A percentile compares a stretch with the other conserved stretches of the same genome.
Evolutionary conservation across 2,888 invertebrate genomes (phyloP).

Genomic region (Netelia melanura): DNA sequence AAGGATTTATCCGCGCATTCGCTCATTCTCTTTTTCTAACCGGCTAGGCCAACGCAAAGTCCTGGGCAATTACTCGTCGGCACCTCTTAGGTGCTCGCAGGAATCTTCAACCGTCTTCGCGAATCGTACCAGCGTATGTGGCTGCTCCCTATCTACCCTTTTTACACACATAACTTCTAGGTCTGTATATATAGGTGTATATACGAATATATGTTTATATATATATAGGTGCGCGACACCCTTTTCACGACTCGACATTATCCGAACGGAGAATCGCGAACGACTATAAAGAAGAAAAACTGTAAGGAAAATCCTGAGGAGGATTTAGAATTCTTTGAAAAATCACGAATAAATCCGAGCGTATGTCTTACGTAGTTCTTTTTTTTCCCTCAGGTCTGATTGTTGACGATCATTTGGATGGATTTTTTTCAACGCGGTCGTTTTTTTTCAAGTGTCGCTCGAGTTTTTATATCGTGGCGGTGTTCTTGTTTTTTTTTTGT

Average conservation of each 20-base stretch:
- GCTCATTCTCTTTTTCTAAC: constrained; percentile 12
- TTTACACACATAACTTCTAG: not conserved
- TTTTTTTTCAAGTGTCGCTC: no score
- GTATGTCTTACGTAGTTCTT: no score
- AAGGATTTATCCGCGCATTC: constrained; percentile 16
- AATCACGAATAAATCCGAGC: no score
- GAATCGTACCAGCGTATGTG: not conserved
- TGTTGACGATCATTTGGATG: no score
- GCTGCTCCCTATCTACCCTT: not conserved
- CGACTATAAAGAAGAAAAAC: constrained; percentile 18
- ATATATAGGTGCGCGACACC: not conserved
- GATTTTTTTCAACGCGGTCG: no score
- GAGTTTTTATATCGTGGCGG: no score
- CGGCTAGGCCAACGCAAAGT: constrained; percentile 8
- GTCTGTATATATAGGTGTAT: no score
- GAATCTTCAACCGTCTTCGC: constrained; percentile 16
- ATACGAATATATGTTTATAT: no score
- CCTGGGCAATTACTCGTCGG: constrained; percentile 32
- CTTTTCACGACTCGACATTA: constrained; percentile 32
- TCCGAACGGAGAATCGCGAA: constrained; percentile 8
- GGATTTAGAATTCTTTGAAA: no score
- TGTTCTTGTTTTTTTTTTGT: no score
- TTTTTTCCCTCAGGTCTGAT: no score
- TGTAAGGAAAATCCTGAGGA: not conserved
- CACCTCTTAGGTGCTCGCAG: constrained; percentile 1